Conservation (phyloP, 2,113 vertebrate genomes). For the Todiramphus chloris region DNA sequence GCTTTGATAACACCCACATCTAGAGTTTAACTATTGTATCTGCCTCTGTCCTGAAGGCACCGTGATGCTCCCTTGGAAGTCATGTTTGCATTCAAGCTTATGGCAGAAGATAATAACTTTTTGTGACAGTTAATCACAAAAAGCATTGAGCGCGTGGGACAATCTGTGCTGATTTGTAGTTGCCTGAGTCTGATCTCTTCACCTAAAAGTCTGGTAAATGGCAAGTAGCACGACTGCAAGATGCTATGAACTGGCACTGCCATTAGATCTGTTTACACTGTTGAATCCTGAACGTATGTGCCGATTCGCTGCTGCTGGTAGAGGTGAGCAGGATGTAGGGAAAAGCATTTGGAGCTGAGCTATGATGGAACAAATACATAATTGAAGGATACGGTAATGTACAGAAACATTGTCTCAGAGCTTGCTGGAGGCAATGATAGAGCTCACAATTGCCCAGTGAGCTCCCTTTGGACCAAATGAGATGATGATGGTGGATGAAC, state of each 20-base stretch:
- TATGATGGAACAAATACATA: background rate
- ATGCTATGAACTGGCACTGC: background rate
- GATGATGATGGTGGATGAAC: rapidly evolving
- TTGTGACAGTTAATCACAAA: background rate
- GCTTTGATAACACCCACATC: background rate
- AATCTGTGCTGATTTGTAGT: background rate
- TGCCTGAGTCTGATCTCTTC: background rate
- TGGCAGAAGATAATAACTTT: background rate
- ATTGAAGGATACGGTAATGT: background rate
- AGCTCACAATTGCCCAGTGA: rapidly evolving
- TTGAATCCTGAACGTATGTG: background rate
- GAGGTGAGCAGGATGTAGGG: background rate
- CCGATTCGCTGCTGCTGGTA: background rate
- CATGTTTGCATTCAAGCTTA: background rate
- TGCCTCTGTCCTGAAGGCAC: background rate
- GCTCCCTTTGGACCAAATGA: background rate
- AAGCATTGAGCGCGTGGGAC: background rate
- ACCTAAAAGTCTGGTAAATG: background rate
- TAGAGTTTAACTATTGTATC: background rate
- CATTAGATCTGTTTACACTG: background rate
- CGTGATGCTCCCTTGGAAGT: background rate
- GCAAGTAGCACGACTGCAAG: background rate
- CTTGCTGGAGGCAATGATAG: background rate
- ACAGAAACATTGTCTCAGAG: background rate
- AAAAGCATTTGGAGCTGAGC: background rate